These are phyloP conservation scores for Napeogenes sylphis DNA, from an alignment of 2,888 invertebrate genomes.

Conservation along the genomic window DNA sequence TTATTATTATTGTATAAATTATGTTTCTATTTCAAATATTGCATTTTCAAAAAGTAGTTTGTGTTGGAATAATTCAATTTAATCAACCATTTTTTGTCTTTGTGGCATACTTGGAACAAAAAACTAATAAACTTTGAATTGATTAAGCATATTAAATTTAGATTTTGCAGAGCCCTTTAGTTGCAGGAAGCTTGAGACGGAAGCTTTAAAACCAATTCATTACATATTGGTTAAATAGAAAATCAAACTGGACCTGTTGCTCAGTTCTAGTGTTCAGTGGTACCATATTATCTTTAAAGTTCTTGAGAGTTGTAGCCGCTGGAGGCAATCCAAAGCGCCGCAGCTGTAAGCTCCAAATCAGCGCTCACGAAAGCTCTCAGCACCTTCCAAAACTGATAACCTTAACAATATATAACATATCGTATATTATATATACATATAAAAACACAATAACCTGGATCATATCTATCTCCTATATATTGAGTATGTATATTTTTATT, in stretches of 20 bases:
- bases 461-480: slow-evolving; percentile 13
- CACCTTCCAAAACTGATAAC: slow-evolving; percentile 27
- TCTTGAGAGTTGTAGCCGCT: slow-evolving; percentile 38
- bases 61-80: no score
- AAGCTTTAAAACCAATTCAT: slow-evolving; percentile 34
- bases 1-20: no score
- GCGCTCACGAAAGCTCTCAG: slow-evolving; percentile 36
- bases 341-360: slow-evolving; percentile 38
- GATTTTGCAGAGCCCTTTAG: slow-evolving; percentile 45
- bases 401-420: slow-evolving; percentile 10
- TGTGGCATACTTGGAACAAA: slow-evolving; percentile 49
- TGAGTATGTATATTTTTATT: neutral
- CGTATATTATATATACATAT: slow-evolving; percentile 15
- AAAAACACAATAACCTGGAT: slow-evolving; percentile 1
- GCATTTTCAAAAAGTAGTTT: no score
- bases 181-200: slow-evolving; percentile 59
- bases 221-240: no score
- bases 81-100: slow-evolving; percentile 5
- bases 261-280: no score
- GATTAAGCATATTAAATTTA: slow-evolving; percentile 36
- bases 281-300: slow-evolving; percentile 39
- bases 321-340: slow-evolving; percentile 39
- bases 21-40: no score
- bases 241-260: no score
- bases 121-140: slow-evolving; percentile 35